Conservation (phyloP, 2,113 vertebrate species). For the Pterocles orientalis region DNA sequence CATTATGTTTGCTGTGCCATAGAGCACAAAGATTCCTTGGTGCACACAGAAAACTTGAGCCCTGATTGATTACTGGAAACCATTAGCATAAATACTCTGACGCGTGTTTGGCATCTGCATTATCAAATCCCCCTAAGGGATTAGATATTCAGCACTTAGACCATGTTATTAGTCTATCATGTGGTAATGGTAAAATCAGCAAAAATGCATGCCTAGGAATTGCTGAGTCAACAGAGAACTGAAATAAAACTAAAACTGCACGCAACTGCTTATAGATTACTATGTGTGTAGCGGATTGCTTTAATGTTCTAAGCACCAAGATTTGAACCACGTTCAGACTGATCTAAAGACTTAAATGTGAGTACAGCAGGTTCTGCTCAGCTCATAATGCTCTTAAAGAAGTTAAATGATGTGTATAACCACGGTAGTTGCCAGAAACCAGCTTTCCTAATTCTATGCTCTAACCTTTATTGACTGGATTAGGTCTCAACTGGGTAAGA, state of each 20-base stretch:
- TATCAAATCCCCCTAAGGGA: not conserved
- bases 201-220: not conserved
- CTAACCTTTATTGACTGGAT: not conserved
- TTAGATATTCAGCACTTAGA: not conserved
- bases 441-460: not conserved
- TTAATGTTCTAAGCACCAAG: not conserved
- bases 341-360: not conserved
- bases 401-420: not conserved
- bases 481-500: not conserved
- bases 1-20: not conserved
- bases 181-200: not conserved
- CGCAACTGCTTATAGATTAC: not conserved
- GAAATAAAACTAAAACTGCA: not conserved
- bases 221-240: not conserved
- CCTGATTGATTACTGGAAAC: not conserved
- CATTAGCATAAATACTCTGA: slow-evolving; percentile 5
- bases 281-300: not conserved
- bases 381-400: slow-evolving; percentile 6
- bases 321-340: not conserved
- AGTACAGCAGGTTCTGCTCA: not conserved
- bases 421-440: not conserved
- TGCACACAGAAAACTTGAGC: not conserved
- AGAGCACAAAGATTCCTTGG: not conserved
- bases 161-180: not conserved
- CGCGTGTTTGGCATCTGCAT: not conserved